Evolutionary conservation across 2,888 invertebrate species (phyloP).

Genomic region (Folsomia candida): DNA sequence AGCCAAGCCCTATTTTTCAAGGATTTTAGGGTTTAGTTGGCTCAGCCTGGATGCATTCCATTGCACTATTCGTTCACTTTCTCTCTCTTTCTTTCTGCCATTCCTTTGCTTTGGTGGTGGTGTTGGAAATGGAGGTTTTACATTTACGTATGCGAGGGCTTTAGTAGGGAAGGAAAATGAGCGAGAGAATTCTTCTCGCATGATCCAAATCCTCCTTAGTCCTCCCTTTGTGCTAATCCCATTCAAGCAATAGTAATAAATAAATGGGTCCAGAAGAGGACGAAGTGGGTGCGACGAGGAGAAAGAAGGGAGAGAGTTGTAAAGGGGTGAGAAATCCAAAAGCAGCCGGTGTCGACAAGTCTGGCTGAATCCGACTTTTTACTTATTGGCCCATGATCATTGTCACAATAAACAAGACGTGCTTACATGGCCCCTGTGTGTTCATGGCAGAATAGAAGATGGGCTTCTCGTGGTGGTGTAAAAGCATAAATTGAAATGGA

Average conservation of each 20-base stretch:
- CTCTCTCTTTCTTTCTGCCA: neutral
- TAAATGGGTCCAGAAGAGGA: too few relatives aligned
- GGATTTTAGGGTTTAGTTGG: neutral
- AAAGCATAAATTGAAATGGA: neutral
- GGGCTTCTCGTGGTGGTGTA: neutral
- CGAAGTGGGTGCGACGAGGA: too few relatives aligned
- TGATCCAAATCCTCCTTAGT: neutral
- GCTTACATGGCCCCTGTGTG: too few relatives aligned
- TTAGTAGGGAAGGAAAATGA: too few relatives aligned
- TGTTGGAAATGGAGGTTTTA: too few relatives aligned
- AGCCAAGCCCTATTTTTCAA: neutral
- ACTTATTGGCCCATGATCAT: too few relatives aligned
- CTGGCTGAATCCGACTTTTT: neutral
- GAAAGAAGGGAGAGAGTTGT: too few relatives aligned
- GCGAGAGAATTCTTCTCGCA: neutral
- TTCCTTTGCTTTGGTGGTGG: neutral
- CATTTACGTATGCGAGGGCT: neutral
- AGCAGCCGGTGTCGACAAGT: neutral
- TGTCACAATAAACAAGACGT: neutral
- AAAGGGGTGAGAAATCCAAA: too few relatives aligned
- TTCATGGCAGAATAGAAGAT: too few relatives aligned
- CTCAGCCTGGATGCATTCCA: neutral
- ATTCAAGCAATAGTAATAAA: neutral
- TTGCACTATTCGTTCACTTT: too few relatives aligned
- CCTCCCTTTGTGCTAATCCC: neutral